These are phyloP conservation scores for Tokudaia muenninki DNA, from an alignment of 2,797 vertebrate species.

Conservation along the genomic window DNA sequence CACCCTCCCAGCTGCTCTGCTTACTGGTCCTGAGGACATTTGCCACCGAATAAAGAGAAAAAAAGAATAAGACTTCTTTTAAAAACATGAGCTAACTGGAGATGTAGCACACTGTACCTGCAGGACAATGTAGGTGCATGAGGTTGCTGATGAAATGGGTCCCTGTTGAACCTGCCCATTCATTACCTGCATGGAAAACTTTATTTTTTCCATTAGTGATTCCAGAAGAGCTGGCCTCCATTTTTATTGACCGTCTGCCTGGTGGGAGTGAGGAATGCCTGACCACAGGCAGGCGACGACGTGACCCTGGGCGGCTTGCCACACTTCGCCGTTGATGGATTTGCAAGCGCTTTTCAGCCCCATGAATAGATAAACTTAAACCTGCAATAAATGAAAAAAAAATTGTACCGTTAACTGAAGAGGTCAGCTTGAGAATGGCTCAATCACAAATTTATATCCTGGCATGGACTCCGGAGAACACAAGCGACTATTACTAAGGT, in stretches of 20 bases:
- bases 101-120: neutral
- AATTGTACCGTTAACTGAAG: constrained; percentile 77
- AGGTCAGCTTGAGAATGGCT: constrained; percentile 59
- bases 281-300: constrained; percentile 86
- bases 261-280: constrained; percentile 88
- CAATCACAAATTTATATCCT: constrained; percentile 23
- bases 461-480: neutral
- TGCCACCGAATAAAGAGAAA: neutral
- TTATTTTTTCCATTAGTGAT: constrained; percentile 89
- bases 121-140: neutral
- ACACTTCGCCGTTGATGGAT: constrained; percentile 90
- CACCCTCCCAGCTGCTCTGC: neutral
- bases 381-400: constrained; percentile 87
- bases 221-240: constrained; percentile 93
- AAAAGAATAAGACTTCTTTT: constrained; percentile 3
- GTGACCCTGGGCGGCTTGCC: constrained; percentile 88
- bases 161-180: neutral
- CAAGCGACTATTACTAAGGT: neutral
- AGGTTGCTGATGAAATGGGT: constrained; percentile 9
- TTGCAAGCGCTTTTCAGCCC: constrained; percentile 92
- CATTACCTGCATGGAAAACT: constrained; percentile 91
- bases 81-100: constrained; percentile 2
- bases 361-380: constrained; percentile 96
- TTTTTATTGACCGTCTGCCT: constrained; percentile 89
- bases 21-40: constrained; percentile 8